A percentile compares a stretch with the other conserved stretches of the same genome.
Conservation (phyloP, 2,888 invertebrate genomes). For the Hecatera dysodea region DNA sequence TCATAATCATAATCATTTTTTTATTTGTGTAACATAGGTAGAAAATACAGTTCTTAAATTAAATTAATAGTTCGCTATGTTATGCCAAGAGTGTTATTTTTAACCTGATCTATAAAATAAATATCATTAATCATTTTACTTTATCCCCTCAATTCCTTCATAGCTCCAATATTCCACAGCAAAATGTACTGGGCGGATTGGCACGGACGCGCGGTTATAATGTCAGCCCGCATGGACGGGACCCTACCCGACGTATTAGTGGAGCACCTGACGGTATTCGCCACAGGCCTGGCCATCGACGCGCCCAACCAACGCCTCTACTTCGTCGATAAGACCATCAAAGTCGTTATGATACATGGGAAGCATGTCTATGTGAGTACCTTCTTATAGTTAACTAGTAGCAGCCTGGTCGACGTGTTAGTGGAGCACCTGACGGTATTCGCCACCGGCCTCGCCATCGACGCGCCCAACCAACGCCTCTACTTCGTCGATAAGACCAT, state of each 20-base stretch:
- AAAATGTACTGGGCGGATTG: conserved; percentile 98
- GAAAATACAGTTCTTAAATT: no score
- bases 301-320: conserved; percentile 95
- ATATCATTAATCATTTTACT: no score
- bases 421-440: conserved; percentile 92
- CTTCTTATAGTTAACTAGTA: not conserved
- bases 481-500: conserved; percentile 95
- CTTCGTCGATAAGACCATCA: conserved; percentile 94
- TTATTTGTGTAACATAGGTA: no score
- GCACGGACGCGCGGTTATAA: conserved; percentile 94
- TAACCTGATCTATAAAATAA: no score
- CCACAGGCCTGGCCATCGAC: conserved; percentile 97
- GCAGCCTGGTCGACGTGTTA: conserved; percentile 91
- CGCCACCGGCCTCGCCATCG: conserved; percentile 97
- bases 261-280: conserved; percentile 93
- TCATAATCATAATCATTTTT: no score
- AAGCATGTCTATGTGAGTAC: conserved; percentile 92
- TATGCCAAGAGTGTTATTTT: no score
- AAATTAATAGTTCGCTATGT: no score
- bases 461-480: conserved; percentile 94
- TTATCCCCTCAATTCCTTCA: not conserved
- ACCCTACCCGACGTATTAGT: conserved; percentile 92
- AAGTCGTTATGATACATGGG: conserved; percentile 93
- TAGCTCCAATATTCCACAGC: conserved; percentile 79
- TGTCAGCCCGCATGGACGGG: conserved; percentile 96